phyloP scores from a whole-genome alignment of 2,888 invertebrate genomes.

The Athripsodes cinereus region DNA sequence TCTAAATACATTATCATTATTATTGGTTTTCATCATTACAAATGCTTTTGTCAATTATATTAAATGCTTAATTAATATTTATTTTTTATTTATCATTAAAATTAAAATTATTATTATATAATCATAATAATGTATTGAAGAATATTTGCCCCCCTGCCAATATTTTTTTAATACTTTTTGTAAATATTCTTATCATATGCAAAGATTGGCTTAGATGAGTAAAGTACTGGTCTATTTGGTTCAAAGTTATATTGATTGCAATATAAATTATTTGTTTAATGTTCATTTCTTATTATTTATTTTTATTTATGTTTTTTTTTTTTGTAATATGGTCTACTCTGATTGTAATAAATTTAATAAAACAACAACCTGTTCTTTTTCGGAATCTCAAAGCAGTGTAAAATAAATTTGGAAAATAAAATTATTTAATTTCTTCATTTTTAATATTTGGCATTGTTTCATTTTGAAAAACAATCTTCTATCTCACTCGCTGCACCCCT shows the following conservation, averaged over 20 bases:
- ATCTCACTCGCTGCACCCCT: too few species aligned
- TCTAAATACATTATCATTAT: neutral
- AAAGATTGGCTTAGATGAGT: neutral
- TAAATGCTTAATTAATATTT: neutral
- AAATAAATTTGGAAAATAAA: too few species aligned
- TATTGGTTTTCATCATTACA: constrained; percentile 1
- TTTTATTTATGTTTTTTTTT: too few species aligned
- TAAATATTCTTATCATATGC: neutral
- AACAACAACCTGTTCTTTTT: too few species aligned
- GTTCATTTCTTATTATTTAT: too few species aligned
- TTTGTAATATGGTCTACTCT: too few species aligned
- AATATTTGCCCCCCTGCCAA: neutral
- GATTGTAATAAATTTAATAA: too few species aligned
- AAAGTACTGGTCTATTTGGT: neutral
- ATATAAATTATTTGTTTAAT: too few species aligned
- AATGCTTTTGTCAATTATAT: neutral
- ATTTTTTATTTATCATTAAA: neutral
- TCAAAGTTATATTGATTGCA: neutral
- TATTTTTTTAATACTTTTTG: neutral
- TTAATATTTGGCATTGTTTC: too few species aligned
- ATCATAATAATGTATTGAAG: neutral
- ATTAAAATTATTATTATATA: neutral
- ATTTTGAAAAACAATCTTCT: too few species aligned
- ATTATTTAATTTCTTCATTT: too few species aligned
- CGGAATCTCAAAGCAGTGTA: too few species aligned